Conservation (phyloP, 2,888 invertebrate species). For the Euspilapteryx auroguttella region DNA sequence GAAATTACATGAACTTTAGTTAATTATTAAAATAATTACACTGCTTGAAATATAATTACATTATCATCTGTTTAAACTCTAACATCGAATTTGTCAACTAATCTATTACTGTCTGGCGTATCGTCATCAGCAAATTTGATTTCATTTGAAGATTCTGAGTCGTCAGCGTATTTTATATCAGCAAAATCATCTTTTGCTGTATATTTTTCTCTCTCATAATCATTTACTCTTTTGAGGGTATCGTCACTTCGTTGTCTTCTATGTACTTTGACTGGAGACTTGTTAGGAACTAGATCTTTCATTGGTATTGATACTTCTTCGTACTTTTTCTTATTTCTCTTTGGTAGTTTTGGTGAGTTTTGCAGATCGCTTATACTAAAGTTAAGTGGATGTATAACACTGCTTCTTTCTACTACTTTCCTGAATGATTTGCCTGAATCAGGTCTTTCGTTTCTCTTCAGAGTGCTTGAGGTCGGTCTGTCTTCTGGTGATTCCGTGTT, state of each 20-base stretch:
- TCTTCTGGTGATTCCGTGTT: constrained; percentile 70
- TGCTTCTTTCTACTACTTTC: constrained; percentile 33
- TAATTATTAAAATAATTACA: no score
- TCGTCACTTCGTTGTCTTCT: constrained; percentile 11
- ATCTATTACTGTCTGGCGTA: constrained; percentile 46
- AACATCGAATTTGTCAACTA: constrained; percentile 38
- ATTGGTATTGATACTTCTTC: constrained; percentile 34
- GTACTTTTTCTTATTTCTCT: constrained; percentile 32
- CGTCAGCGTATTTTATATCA: constrained; percentile 74
- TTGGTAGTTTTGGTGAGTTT: constrained; percentile 33
- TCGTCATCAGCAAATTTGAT: constrained; percentile 44
- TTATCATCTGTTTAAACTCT: no score
- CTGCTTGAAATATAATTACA: no score
- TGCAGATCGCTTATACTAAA: constrained; percentile 51
- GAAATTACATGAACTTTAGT: no score
- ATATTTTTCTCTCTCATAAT: constrained; percentile 66
- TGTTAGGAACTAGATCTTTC: constrained; percentile 36
- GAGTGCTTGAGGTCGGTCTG: constrained; percentile 40
- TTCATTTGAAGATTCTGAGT: constrained; percentile 60
- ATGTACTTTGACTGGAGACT: constrained; percentile 38
- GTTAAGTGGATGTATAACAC: constrained; percentile 50
- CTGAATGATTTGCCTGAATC: constrained; percentile 35
- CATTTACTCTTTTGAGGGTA: constrained; percentile 65
- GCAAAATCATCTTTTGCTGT: constrained; percentile 59
- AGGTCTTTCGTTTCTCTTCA: constrained; percentile 25